Evolutionary conservation across 2,888 invertebrate genomes (phyloP).

Genomic region (Sisyra nigra): DNA sequence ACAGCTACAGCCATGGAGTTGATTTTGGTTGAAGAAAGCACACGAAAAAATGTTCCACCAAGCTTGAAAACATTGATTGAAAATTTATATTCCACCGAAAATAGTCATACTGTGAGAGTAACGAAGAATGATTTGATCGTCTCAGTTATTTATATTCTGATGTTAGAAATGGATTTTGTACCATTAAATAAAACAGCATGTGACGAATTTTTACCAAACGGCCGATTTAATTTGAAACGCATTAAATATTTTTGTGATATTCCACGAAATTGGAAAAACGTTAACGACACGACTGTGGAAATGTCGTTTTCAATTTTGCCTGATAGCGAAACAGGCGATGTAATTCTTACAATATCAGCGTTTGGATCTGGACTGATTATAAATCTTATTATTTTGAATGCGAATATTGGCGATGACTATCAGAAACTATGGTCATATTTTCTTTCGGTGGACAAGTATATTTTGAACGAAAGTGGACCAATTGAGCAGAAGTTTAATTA

Average conservation of each 20-base stretch:
- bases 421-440: conserved; percentile 1
- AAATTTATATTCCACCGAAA: conserved; percentile 10
- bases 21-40: conserved; percentile 21
- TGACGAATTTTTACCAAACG: conserved; percentile 10
- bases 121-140: conserved; percentile 20
- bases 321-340: background rate
- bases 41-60: conserved; percentile 17
- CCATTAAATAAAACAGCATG: conserved; percentile 11
- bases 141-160: conserved; percentile 23
- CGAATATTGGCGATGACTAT: background rate
- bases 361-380: conserved; percentile 3
- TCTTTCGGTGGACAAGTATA: conserved; percentile 15
- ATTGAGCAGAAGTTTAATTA: conserved; percentile 18
- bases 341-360: background rate
- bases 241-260: conserved; percentile 15
- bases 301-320: conserved; percentile 3
- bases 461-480: conserved; percentile 10
- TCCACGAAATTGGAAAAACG: conserved; percentile 18
- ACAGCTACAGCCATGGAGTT: no score
- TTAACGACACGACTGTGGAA: conserved; percentile 7
- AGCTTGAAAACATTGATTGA: conserved; percentile 18
- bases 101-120: conserved; percentile 6
- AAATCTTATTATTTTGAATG: conserved; percentile 3
- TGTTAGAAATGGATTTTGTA: conserved; percentile 25
- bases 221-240: conserved; percentile 18